A percentile compares a stretch with the other conserved stretches of the same genome.
phyloP scores from a whole-genome alignment of 2,113 vertebrate genomes.

The Ranitomeya imitator region DNA sequence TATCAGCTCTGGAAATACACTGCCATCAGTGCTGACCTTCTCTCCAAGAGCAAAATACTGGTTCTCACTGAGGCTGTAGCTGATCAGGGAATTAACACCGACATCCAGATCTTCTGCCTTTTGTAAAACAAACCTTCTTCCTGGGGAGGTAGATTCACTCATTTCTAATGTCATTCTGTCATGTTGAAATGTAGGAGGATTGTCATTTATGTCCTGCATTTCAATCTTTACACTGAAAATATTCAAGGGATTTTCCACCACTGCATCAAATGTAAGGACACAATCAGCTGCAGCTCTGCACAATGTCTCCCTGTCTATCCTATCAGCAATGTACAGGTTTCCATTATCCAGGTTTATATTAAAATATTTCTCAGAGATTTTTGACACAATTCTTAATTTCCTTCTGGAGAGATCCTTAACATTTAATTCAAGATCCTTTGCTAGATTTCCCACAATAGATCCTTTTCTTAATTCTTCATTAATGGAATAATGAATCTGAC shows the following conservation, averaged over 20 bases:
- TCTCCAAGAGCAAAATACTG: slow-evolving; percentile 9
- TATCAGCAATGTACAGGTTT: slow-evolving; percentile 13
- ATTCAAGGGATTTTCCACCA: not conserved
- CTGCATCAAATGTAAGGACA: slow-evolving; percentile 12
- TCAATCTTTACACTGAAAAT: not conserved
- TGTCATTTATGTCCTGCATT: not conserved
- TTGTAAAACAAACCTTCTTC: slow-evolving; percentile 45
- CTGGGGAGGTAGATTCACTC: slow-evolving; percentile 65
- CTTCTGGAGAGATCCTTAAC: slow-evolving; percentile 51
- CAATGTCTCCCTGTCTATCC: slow-evolving; percentile 12
- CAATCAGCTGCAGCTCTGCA: not conserved
- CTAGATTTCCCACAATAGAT: slow-evolving; percentile 66
- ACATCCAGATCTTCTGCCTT: not conserved
- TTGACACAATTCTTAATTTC: not conserved
- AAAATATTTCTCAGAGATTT: not conserved
- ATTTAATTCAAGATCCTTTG: slow-evolving; percentile 64
- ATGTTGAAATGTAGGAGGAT: slow-evolving; percentile 13
- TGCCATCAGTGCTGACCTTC: slow-evolving; percentile 11
- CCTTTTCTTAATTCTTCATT: slow-evolving; percentile 57
- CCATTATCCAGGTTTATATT: not conserved
- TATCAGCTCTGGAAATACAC: slow-evolving; percentile 10
- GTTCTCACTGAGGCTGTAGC: not conserved
- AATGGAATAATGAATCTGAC: slow-evolving; percentile 13
- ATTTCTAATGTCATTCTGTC: slow-evolving; percentile 65
- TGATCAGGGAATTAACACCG: not conserved